phyloP scores from a whole-genome alignment of 2,888 invertebrate species.

The Lepeophtheirus nordmannii region DNA sequence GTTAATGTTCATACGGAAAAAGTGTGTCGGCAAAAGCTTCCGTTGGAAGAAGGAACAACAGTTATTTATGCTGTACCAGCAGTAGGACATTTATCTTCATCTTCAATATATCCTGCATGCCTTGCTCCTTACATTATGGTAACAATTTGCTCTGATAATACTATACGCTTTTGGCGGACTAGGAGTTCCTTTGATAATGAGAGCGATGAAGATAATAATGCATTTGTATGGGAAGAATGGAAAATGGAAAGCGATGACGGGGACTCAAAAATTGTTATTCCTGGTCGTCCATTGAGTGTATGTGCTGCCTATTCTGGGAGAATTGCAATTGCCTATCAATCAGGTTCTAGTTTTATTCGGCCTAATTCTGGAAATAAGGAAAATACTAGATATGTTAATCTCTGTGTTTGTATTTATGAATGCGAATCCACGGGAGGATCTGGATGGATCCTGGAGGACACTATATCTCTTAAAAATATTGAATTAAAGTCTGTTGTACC shows the following conservation, averaged over 20 bases:
- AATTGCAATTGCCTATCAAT: conserved; percentile 91
- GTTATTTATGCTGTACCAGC: conserved; percentile 85
- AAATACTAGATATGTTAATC: conserved; percentile 66
- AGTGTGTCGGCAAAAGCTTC: conserved; percentile 70
- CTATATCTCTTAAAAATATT: conserved; percentile 81
- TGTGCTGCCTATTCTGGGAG: conserved; percentile 95
- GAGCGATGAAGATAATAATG: conserved; percentile 29
- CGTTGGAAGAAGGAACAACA: conserved; percentile 74
- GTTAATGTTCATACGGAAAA: conserved; percentile 74
- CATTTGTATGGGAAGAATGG: conserved; percentile 72
- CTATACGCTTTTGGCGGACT: conserved; percentile 59
- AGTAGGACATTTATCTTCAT: conserved; percentile 90
- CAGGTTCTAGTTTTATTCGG: conserved; percentile 71
- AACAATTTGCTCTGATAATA: conserved; percentile 78
- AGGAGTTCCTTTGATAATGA: conserved; percentile 26
- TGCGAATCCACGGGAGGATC: conserved; percentile 91
- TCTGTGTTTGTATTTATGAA: conserved; percentile 91
- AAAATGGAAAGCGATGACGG: conserved; percentile 61
- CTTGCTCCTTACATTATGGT: conserved; percentile 89
- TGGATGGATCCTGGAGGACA: conserved; percentile 83
- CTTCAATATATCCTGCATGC: conserved; percentile 97
- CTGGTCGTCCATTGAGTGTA: conserved; percentile 76
- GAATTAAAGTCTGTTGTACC: conserved; percentile 42
- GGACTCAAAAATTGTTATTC: conserved; percentile 52
- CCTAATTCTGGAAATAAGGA: conserved; percentile 52